Percentiles rank a stretch among this genome's conserved stretches.
phyloP scores from a whole-genome alignment of 2,888 invertebrate genomes.

The Drosophila limbata region DNA sequence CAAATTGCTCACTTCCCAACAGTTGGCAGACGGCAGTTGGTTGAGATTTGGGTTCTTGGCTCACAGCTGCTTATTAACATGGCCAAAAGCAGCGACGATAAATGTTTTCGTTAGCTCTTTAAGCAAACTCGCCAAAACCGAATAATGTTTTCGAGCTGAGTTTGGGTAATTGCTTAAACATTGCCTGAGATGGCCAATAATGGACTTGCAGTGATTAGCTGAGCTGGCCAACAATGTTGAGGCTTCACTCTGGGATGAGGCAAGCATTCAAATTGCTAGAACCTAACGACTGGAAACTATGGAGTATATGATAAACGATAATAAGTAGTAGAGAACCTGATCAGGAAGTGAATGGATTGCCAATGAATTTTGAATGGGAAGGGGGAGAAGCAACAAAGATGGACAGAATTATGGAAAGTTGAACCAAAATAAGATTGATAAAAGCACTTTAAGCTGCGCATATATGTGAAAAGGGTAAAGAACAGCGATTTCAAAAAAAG shows the following conservation, averaged over 20 bases:
- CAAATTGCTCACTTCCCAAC: conserved; percentile 60
- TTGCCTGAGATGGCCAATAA: conserved; percentile 39
- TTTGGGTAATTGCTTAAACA: conserved; percentile 44
- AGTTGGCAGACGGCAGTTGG: conserved; percentile 34
- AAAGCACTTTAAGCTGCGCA: background rate
- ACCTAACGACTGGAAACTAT: conserved; percentile 39
- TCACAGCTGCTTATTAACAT: conserved; percentile 67
- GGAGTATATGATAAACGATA: background rate
- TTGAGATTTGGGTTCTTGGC: conserved; percentile 31
- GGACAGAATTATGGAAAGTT: background rate
- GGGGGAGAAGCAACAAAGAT: background rate
- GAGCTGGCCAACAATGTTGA: conserved; percentile 48
- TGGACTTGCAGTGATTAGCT: conserved; percentile 59
- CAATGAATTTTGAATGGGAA: background rate
- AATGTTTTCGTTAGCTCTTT: conserved; percentile 49
- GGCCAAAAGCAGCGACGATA: conserved; percentile 57
- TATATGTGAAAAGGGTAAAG: background rate
- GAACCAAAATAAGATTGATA: background rate
- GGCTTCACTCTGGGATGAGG: conserved; percentile 21
- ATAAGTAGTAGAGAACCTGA: background rate
- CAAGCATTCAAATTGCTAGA: conserved; percentile 23
- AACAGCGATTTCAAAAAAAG: too few relatives aligned
- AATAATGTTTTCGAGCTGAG: conserved; percentile 32
- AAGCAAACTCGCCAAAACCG: conserved; percentile 22
- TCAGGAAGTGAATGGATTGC: conserved; percentile 7